These are phyloP conservation scores for Esox lucius DNA, from an alignment of 2,797 vertebrate genomes.

Conservation along the genomic window DNA sequence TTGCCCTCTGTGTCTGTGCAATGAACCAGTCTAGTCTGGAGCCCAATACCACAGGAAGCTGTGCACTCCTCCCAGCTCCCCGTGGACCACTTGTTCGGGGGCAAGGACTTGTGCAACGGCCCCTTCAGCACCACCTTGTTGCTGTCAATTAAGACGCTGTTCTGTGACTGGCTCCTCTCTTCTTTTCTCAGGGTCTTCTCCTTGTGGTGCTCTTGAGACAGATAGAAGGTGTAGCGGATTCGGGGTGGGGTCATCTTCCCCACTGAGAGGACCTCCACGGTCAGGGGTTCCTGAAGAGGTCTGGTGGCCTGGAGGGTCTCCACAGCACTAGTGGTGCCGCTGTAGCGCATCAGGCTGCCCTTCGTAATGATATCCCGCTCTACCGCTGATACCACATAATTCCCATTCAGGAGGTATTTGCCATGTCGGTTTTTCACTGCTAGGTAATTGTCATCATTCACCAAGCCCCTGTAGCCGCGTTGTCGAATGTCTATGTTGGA, in stretches of 20 bases:
- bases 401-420: constrained; percentile 90
- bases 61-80: constrained; percentile 88
- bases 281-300: constrained; percentile 87
- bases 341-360: constrained; percentile 91
- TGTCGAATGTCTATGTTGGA: constrained; percentile 92
- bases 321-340: constrained; percentile 84
- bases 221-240: constrained; percentile 92
- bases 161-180: constrained; percentile 55
- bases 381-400: constrained; percentile 92
- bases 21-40: constrained; percentile 85
- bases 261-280: constrained; percentile 91
- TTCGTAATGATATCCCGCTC: constrained; percentile 90
- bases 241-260: constrained; percentile 97
- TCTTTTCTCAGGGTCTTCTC: constrained; percentile 81
- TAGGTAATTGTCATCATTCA: constrained; percentile 93
- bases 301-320: constrained; percentile 89
- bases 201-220: constrained; percentile 81
- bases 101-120: constrained; percentile 57
- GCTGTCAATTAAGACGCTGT: constrained; percentile 79
- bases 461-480: constrained; percentile 90
- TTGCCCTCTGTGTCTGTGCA: constrained; percentile 80
- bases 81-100: constrained; percentile 78
- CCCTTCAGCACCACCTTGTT: constrained; percentile 54
- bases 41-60: constrained; percentile 82
- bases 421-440: constrained; percentile 88